phyloP scores from a whole-genome alignment of 2,888 invertebrate genomes.

The Sphinx pinastri region DNA sequence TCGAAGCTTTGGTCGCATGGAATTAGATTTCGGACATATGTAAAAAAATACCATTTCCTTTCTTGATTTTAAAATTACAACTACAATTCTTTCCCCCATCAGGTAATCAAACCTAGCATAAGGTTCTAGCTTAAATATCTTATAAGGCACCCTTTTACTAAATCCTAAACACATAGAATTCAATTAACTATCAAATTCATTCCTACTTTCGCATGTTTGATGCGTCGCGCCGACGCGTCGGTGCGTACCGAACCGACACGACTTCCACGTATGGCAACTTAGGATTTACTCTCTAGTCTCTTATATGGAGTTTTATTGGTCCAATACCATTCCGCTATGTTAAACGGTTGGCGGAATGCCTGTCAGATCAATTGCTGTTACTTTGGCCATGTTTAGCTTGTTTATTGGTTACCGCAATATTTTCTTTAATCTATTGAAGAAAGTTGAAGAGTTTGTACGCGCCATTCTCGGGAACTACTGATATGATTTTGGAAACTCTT shows the following conservation, averaged over 20 bases:
- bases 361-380: not conserved
- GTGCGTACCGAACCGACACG: not conserved
- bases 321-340: slow-evolving; percentile 5
- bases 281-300: slow-evolving; percentile 1
- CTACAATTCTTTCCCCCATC: too few relatives aligned
- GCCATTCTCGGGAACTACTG: too few relatives aligned
- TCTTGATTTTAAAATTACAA: too few relatives aligned
- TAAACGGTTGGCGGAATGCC: not conserved
- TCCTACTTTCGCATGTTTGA: not conserved
- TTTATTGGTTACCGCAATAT: not conserved
- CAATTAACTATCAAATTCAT: slow-evolving; percentile 11
- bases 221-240: not conserved
- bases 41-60: too few relatives aligned
- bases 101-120: too few relatives aligned
- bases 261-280: slow-evolving; percentile 8
- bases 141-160: too few relatives aligned
- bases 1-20: too few relatives aligned
- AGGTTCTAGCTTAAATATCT: too few relatives aligned
- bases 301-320: slow-evolving; percentile 22
- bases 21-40: too few relatives aligned
- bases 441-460: too few relatives aligned
- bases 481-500: too few relatives aligned
- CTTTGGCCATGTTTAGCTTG: not conserved
- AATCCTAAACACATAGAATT: not conserved
- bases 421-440: not conserved